Percentiles rank a stretch among this genome's conserved stretches.
Conservation (phyloP, 2,888 invertebrate species). For the Lasioglossum figueresi region DNA sequence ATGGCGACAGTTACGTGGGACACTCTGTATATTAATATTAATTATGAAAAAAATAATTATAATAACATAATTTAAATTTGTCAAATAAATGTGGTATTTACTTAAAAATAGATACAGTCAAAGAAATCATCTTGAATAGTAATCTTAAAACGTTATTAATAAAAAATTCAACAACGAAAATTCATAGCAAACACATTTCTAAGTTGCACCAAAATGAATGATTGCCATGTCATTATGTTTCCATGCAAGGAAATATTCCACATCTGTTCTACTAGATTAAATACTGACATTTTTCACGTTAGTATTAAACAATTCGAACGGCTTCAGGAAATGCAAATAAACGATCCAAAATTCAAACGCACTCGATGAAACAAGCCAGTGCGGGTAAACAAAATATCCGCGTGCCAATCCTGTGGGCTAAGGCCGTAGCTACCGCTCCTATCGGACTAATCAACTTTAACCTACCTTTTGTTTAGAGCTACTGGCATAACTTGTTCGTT, state of each 20-base stretch:
- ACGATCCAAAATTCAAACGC: not conserved
- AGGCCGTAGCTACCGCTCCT: no score
- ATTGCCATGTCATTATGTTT: not conserved
- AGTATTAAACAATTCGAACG: not conserved
- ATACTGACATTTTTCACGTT: not conserved
- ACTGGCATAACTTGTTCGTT: not conserved
- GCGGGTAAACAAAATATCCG: not conserved
- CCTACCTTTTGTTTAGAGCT: not conserved
- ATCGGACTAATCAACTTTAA: not conserved
- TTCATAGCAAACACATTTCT: not conserved
- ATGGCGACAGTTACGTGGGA: no score
- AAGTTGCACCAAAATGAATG: not conserved
- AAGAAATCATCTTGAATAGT: no score
- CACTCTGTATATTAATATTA: no score
- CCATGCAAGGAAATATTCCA: not conserved
- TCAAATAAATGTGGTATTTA: no score
- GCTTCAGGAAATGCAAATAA: not conserved
- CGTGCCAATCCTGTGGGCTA: no score
- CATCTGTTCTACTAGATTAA: not conserved
- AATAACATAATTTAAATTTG: no score
- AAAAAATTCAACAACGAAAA: no score
- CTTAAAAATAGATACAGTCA: no score
- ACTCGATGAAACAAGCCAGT: not conserved
- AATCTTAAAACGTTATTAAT: no score
- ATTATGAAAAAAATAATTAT: no score